phyloP scores from a whole-genome alignment of 2,888 invertebrate species.

The Amorpha juglandis region DNA sequence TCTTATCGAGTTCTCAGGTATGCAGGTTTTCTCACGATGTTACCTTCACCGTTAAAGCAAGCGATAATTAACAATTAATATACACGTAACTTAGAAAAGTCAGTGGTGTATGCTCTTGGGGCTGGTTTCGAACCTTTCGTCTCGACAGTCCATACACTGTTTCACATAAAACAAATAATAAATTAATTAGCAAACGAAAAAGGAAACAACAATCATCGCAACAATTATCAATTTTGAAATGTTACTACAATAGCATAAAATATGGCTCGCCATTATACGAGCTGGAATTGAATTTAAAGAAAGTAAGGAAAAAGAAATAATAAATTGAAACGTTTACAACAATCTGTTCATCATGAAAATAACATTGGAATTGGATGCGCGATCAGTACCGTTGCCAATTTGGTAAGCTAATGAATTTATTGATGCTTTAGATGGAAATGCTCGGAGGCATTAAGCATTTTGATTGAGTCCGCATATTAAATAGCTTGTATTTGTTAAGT shows the following conservation, averaged over 20 bases:
- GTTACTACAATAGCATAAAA: conserved; percentile 19
- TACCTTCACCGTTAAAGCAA: too few species aligned
- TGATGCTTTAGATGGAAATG: conserved; percentile 3
- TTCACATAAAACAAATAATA: conserved; percentile 1
- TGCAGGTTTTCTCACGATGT: too few species aligned
- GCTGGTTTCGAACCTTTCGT: too few species aligned
- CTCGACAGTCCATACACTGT: too few species aligned
- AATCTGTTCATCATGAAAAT: conserved; percentile 31
- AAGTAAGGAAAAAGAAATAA: conserved; percentile 23
- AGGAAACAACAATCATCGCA: not conserved
- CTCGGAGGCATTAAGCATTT: conserved; percentile 6
- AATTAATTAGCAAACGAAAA: not conserved
- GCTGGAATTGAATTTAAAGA: conserved; percentile 24
- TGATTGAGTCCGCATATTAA: conserved; percentile 28
- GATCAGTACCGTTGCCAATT: conserved; percentile 16
- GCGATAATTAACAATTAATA: too few species aligned
- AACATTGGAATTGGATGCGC: conserved; percentile 15
- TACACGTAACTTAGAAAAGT: too few species aligned
- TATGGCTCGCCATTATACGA: conserved; percentile 25
- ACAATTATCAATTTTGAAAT: conserved; percentile 23
- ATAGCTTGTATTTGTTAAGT: conserved; percentile 25
- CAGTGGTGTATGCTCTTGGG: too few species aligned
- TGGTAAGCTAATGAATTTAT: conserved; percentile 17
- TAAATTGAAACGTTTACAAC: conserved; percentile 33
- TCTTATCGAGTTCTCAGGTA: too few species aligned